Percentiles rank a stretch among this genome's conserved stretches.
phyloP scores from a whole-genome alignment of 2,113 vertebrate genomes.

The Thunnus thynnus region DNA sequence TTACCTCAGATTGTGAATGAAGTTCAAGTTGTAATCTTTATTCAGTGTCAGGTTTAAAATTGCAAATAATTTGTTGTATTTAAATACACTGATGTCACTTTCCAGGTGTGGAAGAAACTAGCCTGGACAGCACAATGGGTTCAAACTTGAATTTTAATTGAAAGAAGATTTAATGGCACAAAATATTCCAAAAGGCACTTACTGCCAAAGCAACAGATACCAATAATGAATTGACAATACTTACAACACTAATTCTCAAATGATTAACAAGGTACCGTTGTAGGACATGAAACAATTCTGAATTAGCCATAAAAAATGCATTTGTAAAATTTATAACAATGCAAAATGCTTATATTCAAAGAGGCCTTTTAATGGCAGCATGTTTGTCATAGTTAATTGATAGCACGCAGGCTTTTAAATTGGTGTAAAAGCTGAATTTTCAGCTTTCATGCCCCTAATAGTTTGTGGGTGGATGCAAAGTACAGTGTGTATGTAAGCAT shows the following conservation, averaged over 20 bases:
- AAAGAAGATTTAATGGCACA: no score
- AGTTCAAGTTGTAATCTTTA: background rate
- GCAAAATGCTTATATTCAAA: background rate
- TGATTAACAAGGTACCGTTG: background rate
- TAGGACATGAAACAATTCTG: background rate
- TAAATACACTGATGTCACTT: background rate
- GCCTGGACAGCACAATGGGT: no score
- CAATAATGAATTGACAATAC: no score
- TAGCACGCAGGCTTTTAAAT: slow-evolving; percentile 9
- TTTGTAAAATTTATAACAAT: background rate
- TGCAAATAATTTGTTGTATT: no score
- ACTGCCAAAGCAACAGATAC: no score
- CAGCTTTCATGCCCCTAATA: background rate
- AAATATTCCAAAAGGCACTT: no score
- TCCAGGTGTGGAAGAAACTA: background rate
- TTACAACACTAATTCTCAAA: background rate
- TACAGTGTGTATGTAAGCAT: slow-evolving; percentile 42
- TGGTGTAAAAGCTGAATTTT: slow-evolving; percentile 22
- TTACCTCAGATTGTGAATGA: background rate
- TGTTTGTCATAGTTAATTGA: background rate
- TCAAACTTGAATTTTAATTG: no score
- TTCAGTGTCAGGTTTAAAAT: background rate
- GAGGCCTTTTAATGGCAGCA: background rate
- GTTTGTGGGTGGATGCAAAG: slow-evolving; percentile 31
- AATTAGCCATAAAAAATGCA: background rate